Evolutionary conservation across 2,888 invertebrate species (phyloP).

Genomic region (Callosobruchus maculatus): DNA sequence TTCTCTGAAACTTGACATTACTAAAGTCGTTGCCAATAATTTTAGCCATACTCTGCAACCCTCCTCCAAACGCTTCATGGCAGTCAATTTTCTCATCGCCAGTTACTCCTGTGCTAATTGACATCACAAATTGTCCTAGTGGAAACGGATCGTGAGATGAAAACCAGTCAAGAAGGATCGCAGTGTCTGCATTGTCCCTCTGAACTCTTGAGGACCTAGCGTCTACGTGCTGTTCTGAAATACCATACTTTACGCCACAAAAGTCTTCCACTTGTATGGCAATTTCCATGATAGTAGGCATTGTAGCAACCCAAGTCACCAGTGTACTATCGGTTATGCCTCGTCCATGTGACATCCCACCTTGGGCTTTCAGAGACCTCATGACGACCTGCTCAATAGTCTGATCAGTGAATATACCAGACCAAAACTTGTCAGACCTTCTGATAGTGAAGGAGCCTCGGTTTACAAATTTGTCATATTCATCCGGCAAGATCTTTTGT

Average conservation of each 20-base stretch:
- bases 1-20: no score
- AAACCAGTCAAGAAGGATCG: slow-evolving; percentile 29
- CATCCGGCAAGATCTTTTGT: no score
- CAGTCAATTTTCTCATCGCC: slow-evolving; percentile 9
- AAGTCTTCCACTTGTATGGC: slow-evolving; percentile 36
- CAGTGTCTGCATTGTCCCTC: slow-evolving; percentile 26
- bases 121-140: slow-evolving; percentile 6
- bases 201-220: slow-evolving; percentile 37
- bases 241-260: slow-evolving; percentile 25
- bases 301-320: slow-evolving; percentile 40
- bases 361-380: slow-evolving; percentile 42
- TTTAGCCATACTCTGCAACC: slow-evolving; percentile 6
- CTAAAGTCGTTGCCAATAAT: slow-evolving; percentile 1
- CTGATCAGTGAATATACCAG: slow-evolving; percentile 44
- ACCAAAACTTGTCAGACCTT: slow-evolving; percentile 42
- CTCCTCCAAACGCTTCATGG: slow-evolving; percentile 9
- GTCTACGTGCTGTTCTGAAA: slow-evolving; percentile 28
- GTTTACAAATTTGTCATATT: no score
- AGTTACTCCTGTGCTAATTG: slow-evolving; percentile 8
- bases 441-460: slow-evolving; percentile 31
- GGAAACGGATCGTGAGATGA: slow-evolving; percentile 9
- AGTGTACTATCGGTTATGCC: slow-evolving; percentile 42
- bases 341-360: slow-evolving; percentile 43
- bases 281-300: slow-evolving; percentile 34
- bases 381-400: slow-evolving; percentile 36